phyloP scores from a whole-genome alignment of 2,797 vertebrate species.

The Pangasius mekongensis region DNA sequence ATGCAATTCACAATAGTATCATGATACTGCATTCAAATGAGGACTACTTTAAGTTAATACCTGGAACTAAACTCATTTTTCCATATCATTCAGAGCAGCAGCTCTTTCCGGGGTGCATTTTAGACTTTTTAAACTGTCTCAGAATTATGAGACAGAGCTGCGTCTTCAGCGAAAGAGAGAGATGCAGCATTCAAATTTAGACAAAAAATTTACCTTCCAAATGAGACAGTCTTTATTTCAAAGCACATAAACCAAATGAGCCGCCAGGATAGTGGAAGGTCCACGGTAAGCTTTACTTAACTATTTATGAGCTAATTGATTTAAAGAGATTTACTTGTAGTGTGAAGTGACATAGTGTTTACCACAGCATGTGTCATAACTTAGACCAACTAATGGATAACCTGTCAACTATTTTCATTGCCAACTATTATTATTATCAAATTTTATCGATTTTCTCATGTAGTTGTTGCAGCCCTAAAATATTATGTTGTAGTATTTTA shows the following conservation, averaged over 20 bases:
- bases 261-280: neutral
- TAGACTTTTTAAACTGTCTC: neutral
- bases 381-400: too few species aligned
- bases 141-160: constrained; percentile 2
- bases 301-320: too few species aligned
- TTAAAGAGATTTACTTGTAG: too few species aligned
- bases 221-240: constrained; percentile 5
- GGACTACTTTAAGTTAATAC: neutral
- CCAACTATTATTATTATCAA: too few species aligned
- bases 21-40: neutral
- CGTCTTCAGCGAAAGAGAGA: neutral
- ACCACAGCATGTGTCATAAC: too few species aligned
- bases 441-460: too few species aligned
- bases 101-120: neutral
- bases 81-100: neutral
- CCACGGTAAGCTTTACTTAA: neutral
- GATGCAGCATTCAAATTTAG: neutral
- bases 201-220: neutral
- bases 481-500: too few species aligned
- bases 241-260: neutral
- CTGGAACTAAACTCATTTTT: neutral
- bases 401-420: too few species aligned
- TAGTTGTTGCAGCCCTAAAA: too few species aligned
- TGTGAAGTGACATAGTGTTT: too few species aligned
- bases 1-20: neutral